A percentile compares a stretch with the other conserved stretches of the same genome.
Evolutionary conservation across 2,113 vertebrate genomes (phyloP).

Genomic region (Rhea americana): DNA sequence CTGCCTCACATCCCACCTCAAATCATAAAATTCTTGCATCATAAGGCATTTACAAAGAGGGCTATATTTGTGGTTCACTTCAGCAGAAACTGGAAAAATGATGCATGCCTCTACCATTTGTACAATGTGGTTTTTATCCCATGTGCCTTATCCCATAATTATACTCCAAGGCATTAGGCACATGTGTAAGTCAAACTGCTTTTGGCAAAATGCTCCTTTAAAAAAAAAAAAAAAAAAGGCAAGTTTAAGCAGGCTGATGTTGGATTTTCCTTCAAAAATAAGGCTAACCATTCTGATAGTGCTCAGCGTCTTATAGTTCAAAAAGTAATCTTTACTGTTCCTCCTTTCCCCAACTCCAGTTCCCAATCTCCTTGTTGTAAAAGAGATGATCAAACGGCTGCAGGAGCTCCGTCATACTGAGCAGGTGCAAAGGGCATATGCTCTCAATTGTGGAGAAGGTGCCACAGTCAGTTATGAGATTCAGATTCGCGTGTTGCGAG

Average conservation of each 20-base stretch:
- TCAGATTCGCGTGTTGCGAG: slow-evolving; percentile 93
- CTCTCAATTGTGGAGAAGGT: slow-evolving; percentile 94
- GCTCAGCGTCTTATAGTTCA: background rate
- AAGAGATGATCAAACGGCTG: slow-evolving; percentile 91
- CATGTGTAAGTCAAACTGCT: background rate
- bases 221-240: background rate
- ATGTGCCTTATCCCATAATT: background rate
- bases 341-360: slow-evolving; percentile 72
- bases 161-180: background rate
- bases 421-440: slow-evolving; percentile 94
- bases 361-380: slow-evolving; percentile 86
- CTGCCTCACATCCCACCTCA: background rate
- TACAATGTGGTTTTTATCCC: background rate
- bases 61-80: background rate
- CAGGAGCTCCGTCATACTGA: slow-evolving; percentile 93
- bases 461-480: slow-evolving; percentile 97
- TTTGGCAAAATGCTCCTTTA: background rate
- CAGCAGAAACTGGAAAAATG: background rate
- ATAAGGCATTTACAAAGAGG: background rate
- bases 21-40: background rate
- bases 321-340: background rate
- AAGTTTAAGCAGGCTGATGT: background rate
- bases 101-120: background rate
- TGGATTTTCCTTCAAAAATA: background rate
- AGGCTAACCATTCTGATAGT: background rate